phyloP scores from a whole-genome alignment of 2,888 invertebrate species.

The Calliphora vomitoria region DNA sequence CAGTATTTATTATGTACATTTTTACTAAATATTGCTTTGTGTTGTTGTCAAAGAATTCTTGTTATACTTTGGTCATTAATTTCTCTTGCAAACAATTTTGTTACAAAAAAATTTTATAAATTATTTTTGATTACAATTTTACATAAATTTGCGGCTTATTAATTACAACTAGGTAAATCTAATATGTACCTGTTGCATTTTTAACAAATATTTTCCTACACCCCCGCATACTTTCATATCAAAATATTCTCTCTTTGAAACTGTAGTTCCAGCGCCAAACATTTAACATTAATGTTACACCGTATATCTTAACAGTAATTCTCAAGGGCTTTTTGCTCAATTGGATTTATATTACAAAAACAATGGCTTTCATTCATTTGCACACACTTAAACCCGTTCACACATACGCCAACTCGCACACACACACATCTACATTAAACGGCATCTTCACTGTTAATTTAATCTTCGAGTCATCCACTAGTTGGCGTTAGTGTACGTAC shows the following conservation, averaged over 20 bases:
- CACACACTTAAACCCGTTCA: background rate
- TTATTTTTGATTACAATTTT: too few relatives aligned
- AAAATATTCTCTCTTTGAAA: background rate
- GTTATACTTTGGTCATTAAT: too few relatives aligned
- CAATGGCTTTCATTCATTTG: background rate
- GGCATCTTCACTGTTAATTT: slow-evolving; percentile 79
- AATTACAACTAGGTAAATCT: too few relatives aligned
- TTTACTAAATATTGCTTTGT: too few relatives aligned
- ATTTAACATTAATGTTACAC: slow-evolving; percentile 24
- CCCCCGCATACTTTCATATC: too few relatives aligned
- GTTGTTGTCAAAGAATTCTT: too few relatives aligned
- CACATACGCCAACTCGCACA: background rate
- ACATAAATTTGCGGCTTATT: too few relatives aligned
- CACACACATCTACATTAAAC: slow-evolving; percentile 38
- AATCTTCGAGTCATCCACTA: slow-evolving; percentile 81
- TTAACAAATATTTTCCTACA: too few relatives aligned
- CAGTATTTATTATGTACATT: too few relatives aligned
- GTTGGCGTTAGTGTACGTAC: slow-evolving; percentile 81
- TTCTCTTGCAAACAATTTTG: too few relatives aligned
- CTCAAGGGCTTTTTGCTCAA: slow-evolving; percentile 74
- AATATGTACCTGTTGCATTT: too few relatives aligned
- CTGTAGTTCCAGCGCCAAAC: background rate
- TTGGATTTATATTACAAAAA: slow-evolving; percentile 15
- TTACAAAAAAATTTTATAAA: too few relatives aligned
- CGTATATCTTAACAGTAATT: slow-evolving; percentile 20